phyloP scores from a whole-genome alignment of 2,888 invertebrate species.

The Ashinkailepas kermadecensis region DNA sequence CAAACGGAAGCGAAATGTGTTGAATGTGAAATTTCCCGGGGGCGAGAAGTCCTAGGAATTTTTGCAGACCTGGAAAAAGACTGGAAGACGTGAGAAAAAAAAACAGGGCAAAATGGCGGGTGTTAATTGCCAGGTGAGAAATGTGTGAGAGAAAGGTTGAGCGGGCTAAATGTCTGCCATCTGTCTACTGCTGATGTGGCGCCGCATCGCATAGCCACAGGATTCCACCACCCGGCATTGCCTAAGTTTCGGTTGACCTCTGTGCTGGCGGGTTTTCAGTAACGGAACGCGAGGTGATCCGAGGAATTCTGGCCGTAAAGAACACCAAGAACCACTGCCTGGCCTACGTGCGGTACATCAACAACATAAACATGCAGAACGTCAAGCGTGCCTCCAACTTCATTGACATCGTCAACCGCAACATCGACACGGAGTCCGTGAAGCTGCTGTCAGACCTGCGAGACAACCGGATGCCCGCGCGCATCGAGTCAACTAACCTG shows the following conservation, averaged over 20 bases:
- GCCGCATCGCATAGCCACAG: no score
- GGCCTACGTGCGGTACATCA: constrained; percentile 90
- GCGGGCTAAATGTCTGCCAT: no score
- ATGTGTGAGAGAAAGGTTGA: no score
- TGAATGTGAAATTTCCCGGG: no score
- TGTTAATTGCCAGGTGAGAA: no score
- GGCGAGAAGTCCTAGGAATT: no score
- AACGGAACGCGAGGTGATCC: constrained; percentile 94
- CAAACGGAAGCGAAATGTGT: no score
- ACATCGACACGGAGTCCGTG: constrained; percentile 87
- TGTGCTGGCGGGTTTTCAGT: constrained; percentile 51
- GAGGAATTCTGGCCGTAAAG: constrained; percentile 84
- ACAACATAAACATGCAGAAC: constrained; percentile 93
- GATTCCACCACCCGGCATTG: background rate
- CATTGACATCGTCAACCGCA: constrained; percentile 85
- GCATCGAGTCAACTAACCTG: constrained; percentile 79
- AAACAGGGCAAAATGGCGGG: no score
- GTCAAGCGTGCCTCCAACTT: constrained; percentile 88
- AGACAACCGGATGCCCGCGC: constrained; percentile 79
- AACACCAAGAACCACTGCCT: constrained; percentile 93
- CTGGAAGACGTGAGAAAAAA: no score
- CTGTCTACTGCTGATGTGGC: no score
- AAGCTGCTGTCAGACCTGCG: constrained; percentile 77
- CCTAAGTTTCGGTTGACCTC: background rate
- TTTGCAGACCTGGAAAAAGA: no score